phyloP scores from a whole-genome alignment of 2,113 vertebrate genomes.

The Eonycteris spelaea region DNA sequence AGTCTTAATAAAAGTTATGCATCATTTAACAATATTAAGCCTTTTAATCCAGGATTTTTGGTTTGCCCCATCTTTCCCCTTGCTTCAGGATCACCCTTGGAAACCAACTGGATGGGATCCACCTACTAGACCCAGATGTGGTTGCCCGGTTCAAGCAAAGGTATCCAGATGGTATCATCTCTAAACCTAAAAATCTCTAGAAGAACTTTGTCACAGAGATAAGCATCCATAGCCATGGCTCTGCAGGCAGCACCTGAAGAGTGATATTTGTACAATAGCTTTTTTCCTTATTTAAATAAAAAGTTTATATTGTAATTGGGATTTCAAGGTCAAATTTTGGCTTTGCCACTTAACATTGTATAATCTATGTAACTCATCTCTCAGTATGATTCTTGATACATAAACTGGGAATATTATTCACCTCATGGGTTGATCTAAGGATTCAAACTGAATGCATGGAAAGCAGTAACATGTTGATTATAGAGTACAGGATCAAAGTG shows the following conservation, averaged over 20 bases:
- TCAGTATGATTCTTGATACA: neutral
- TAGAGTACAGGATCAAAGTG: neutral
- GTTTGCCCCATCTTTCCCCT: neutral
- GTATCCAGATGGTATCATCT: conserved; percentile 93
- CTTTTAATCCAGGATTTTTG: conserved; percentile 42
- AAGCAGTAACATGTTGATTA: neutral
- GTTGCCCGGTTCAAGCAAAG: conserved; percentile 92
- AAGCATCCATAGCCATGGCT: conserved; percentile 20
- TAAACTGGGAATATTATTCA: conserved; percentile 24
- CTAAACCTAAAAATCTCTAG: conserved; percentile 91
- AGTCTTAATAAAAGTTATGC: neutral
- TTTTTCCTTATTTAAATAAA: conserved; percentile 73
- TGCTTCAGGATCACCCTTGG: conserved; percentile 91
- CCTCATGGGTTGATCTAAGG: neutral
- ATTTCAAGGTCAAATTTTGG: conserved; percentile 43
- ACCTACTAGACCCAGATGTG: conserved; percentile 92
- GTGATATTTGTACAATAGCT: conserved; percentile 46
- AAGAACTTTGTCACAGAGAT: conserved; percentile 7
- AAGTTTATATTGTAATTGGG: conserved; percentile 57
- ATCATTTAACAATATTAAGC: conserved; percentile 45
- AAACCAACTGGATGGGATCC: conserved; percentile 94
- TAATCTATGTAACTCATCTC: neutral
- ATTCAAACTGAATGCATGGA: neutral
- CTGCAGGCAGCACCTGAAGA: conserved; percentile 27
- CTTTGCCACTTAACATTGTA: conserved; percentile 21